Conservation (phyloP, 2,797 vertebrate genomes). For the Adrianichthys oophorus region DNA sequence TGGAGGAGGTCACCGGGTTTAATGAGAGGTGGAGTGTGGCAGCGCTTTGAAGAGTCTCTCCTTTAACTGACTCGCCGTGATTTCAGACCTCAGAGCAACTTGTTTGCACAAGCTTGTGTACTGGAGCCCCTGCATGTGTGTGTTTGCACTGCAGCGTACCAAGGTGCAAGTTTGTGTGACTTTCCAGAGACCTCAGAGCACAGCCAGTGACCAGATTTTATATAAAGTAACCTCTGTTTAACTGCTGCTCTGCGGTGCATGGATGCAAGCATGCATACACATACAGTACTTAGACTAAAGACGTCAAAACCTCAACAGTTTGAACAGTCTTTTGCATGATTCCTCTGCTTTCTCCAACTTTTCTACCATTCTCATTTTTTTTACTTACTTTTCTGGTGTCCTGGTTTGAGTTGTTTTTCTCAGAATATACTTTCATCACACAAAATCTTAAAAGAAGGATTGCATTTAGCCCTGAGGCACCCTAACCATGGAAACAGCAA, state of each 20-base stretch:
- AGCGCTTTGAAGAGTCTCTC: conserved; percentile 63
- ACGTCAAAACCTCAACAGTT: conserved; percentile 18
- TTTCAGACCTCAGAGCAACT: conserved; percentile 61
- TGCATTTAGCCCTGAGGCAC: no score
- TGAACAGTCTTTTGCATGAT: no score
- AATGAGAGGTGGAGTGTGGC: conserved; percentile 72
- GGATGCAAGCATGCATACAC: conserved; percentile 37
- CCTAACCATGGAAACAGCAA: no score
- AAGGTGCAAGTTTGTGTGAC: conserved; percentile 46
- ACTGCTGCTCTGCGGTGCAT: conserved; percentile 64
- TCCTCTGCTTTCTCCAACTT: no score
- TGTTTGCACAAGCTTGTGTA: conserved; percentile 43
- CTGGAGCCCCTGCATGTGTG: conserved; percentile 23
- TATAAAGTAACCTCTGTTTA: conserved; percentile 83
- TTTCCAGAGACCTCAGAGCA: conserved; percentile 69
- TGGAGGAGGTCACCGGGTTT: conserved; percentile 72
- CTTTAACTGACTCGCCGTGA: conserved; percentile 65
- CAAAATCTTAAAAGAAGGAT: no score
- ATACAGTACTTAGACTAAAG: no score
- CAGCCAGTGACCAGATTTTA: conserved; percentile 75
- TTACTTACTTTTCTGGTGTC: no score
- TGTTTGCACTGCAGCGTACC: conserved; percentile 31
- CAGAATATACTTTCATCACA: no score
- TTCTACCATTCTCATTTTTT: no score
- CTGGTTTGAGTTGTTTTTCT: no score